A percentile compares a stretch with the other conserved stretches of the same genome.
These are phyloP conservation scores for Saiga tatarica DNA, from an alignment of 2,113 vertebrate genomes.

Conservation along the genomic window DNA sequence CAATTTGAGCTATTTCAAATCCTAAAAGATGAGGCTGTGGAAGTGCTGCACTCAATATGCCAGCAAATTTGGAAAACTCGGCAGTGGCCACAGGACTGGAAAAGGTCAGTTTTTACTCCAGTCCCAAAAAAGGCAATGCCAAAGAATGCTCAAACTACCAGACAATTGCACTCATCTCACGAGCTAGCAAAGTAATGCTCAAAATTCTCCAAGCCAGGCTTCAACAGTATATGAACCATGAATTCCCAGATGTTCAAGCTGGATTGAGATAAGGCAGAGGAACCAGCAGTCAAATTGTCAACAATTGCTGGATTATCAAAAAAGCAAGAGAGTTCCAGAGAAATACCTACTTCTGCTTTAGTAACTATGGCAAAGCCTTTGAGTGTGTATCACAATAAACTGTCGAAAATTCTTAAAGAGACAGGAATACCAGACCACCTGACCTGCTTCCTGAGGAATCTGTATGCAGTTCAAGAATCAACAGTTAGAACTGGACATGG, in stretches of 20 bases:
- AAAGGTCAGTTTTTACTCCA: not conserved
- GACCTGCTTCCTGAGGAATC: not conserved
- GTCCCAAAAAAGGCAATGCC: not conserved
- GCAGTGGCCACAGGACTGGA: not conserved
- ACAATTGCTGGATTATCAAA: accelerated
- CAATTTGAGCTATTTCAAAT: not conserved
- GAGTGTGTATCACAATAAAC: not conserved
- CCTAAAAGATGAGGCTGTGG: not conserved
- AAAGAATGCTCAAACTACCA: not conserved
- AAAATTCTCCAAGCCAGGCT: not conserved
- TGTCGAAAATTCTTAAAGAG: not conserved
- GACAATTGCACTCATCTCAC: not conserved
- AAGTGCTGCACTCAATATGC: not conserved
- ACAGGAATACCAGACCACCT: not conserved
- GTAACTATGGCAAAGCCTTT: not conserved
- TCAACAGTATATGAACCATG: not conserved
- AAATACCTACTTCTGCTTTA: not conserved
- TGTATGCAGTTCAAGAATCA: not conserved
- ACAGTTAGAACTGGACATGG: not conserved
- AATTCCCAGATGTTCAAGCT: not conserved
- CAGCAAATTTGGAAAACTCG: not conserved
- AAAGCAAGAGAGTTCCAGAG: not conserved
- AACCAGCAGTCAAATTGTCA: not conserved
- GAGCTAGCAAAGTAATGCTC: not conserved
- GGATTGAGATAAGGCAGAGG: not conserved